Evolutionary conservation across 1,140 invertebrate genomes (phyloP).

Genomic region (Calosoma granatense): DNA sequence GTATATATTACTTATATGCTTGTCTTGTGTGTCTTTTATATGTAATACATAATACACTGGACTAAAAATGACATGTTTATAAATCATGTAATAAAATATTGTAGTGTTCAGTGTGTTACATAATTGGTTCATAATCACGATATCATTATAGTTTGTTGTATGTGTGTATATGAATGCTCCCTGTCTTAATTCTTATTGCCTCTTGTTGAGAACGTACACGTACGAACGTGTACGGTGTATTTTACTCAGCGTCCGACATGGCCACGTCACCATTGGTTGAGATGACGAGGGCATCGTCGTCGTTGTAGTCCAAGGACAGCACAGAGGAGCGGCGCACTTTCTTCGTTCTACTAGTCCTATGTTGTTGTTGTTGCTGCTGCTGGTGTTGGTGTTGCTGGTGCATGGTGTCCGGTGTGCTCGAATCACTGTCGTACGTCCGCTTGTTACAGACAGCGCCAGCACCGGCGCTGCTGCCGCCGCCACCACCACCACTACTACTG

Average conservation of each 20-base stretch:
- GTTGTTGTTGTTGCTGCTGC: constrained; percentile 28
- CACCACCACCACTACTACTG: constrained; percentile 23
- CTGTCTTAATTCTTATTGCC: too few relatives aligned
- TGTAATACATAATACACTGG: too few relatives aligned
- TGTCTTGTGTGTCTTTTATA: too few relatives aligned
- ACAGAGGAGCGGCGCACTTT: constrained; percentile 58
- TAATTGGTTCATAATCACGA: too few relatives aligned
- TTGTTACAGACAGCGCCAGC: constrained; percentile 28
- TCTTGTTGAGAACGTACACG: too few relatives aligned
- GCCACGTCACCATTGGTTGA: constrained; percentile 44
- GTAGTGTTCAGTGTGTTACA: too few relatives aligned
- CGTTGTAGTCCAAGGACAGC: constrained; percentile 59
- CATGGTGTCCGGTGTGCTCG: constrained; percentile 32
- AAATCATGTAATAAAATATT: too few relatives aligned
- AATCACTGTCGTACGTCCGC: constrained; percentile 38
- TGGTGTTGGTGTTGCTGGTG: constrained; percentile 30
- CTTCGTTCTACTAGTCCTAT: constrained; percentile 34
- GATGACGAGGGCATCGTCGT: constrained; percentile 45
- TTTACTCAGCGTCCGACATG: constrained; percentile 29
- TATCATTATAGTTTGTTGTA: too few relatives aligned
- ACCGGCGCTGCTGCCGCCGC: constrained; percentile 28
- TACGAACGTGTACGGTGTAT: too few relatives aligned
- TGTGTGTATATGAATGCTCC: too few relatives aligned
- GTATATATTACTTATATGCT: too few relatives aligned
- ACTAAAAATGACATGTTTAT: too few relatives aligned